These are phyloP conservation scores for Isichthys henryi DNA, from an alignment of 2,113 vertebrate genomes.

Conservation along the genomic window DNA sequence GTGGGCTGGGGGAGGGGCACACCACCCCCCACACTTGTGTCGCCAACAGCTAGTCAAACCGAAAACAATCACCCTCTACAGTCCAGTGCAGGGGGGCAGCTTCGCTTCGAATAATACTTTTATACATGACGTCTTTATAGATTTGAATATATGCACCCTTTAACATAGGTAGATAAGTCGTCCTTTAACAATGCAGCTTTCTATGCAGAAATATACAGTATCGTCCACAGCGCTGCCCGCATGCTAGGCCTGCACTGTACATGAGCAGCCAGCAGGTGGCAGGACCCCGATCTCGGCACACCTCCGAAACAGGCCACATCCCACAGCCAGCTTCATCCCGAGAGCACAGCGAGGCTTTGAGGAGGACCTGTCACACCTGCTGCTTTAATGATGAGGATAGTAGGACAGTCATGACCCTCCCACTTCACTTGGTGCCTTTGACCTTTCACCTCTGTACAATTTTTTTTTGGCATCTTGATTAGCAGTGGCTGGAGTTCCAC, in stretches of 20 bases:
- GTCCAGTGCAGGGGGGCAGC: conserved; percentile 5
- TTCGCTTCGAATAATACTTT: conserved; percentile 45
- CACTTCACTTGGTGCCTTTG: not conserved
- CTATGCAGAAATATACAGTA: conserved; percentile 37
- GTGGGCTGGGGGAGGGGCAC: not conserved
- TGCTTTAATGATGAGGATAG: not conserved
- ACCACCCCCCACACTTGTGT: not conserved
- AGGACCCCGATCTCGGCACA: not conserved
- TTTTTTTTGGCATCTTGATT: conserved; percentile 10
- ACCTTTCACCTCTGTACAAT: conserved; percentile 2
- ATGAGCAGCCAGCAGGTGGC: conserved; percentile 20
- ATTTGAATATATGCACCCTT: conserved; percentile 48
- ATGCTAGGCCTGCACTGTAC: conserved; percentile 33
- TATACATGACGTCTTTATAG: conserved; percentile 49
- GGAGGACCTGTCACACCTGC: not conserved
- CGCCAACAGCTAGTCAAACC: not conserved
- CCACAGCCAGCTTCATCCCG: not conserved
- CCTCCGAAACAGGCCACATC: not conserved
- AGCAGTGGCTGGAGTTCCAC: not conserved
- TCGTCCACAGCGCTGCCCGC: conserved; percentile 48
- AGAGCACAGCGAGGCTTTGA: not conserved
- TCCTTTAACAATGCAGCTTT: conserved; percentile 44
- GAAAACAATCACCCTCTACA: conserved; percentile 7
- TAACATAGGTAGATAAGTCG: conserved; percentile 52
- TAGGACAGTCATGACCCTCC: not conserved